phyloP scores from a whole-genome alignment of 2,113 vertebrate species.

The Petrocephalus microphthalmus region DNA sequence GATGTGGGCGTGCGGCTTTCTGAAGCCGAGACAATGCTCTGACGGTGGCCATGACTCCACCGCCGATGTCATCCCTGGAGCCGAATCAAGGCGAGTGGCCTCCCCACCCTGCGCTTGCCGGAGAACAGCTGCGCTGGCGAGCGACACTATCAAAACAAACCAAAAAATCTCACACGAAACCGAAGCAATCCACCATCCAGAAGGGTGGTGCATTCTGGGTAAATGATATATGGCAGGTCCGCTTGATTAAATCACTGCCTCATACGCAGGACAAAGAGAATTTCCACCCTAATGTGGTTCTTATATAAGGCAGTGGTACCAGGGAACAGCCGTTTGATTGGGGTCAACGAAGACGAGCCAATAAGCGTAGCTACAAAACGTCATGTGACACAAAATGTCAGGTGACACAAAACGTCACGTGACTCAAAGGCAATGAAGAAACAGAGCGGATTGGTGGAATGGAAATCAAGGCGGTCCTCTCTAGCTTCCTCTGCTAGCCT shows the following conservation, averaged over 20 bases:
- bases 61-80: conserved; percentile 6
- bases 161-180: not conserved
- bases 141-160: not conserved
- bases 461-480: not conserved
- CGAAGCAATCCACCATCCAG: not conserved
- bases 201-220: not conserved
- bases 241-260: not conserved
- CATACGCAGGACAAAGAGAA: too few species aligned
- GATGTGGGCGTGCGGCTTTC: conserved; percentile 32
- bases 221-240: not conserved
- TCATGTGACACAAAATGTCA: not conserved
- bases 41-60: not conserved
- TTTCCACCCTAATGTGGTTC: not conserved
- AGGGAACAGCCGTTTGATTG: not conserved
- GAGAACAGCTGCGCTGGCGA: not conserved
- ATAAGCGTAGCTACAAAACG: not conserved
- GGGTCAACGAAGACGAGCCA: not conserved
- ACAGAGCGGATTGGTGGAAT: not conserved
- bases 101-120: not conserved
- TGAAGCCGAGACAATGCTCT: conserved; percentile 39
- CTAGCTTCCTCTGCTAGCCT: not conserved
- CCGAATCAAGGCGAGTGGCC: not conserved
- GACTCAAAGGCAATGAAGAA: not conserved
- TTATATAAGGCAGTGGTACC: not conserved
- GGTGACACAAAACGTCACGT: not conserved